These are phyloP conservation scores for Pachyuromys duprasi DNA, from an alignment of 2,797 vertebrate genomes.

Conservation along the genomic window DNA sequence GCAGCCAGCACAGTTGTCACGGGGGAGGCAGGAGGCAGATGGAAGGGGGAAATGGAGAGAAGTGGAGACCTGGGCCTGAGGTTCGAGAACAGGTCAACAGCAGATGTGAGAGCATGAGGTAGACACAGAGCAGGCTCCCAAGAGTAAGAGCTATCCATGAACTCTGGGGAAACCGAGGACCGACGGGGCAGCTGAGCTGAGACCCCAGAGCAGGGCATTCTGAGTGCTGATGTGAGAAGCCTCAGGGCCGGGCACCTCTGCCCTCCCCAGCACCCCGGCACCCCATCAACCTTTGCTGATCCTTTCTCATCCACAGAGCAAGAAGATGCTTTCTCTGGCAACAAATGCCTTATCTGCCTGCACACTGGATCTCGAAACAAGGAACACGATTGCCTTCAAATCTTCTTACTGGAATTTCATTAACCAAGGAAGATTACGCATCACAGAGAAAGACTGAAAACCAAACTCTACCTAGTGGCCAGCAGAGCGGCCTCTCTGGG, in stretches of 20 bases:
- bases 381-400: background rate
- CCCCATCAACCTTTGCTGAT: background rate
- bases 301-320: background rate
- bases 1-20: background rate
- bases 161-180: too few species aligned
- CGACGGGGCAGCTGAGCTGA: background rate
- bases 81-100: background rate
- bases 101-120: too few species aligned
- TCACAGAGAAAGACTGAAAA: background rate
- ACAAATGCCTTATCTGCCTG: background rate
- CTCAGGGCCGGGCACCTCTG: background rate
- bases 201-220: background rate
- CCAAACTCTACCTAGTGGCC: background rate
- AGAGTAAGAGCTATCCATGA: background rate
- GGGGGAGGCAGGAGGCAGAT: background rate
- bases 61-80: accelerated
- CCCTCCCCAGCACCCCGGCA: background rate
- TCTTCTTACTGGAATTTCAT: constrained; percentile 10
- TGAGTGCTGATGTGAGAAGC: background rate
- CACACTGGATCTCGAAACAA: background rate
- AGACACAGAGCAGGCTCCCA: background rate
- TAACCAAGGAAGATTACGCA: background rate
- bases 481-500: background rate
- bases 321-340: background rate
- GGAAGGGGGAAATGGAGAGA: background rate